phyloP scores from a whole-genome alignment of 2,113 vertebrate genomes.

The Vimba vimba region DNA sequence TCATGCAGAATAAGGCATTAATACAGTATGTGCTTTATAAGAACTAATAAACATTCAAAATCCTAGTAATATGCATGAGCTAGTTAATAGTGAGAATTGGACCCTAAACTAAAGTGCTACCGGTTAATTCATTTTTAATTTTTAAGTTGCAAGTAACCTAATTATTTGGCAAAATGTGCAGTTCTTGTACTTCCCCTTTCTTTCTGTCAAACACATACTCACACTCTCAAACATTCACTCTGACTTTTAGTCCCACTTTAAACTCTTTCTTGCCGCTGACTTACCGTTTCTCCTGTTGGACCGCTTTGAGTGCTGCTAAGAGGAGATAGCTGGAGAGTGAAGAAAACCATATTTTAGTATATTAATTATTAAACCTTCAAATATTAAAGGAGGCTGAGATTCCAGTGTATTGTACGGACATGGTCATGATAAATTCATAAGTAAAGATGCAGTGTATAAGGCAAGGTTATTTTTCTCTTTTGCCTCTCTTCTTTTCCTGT shows the following conservation, averaged over 20 bases:
- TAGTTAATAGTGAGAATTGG: no score
- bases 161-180: not conserved
- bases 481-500: constrained; percentile 41
- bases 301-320: constrained; percentile 42
- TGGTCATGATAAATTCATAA: constrained; percentile 72
- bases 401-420: constrained; percentile 67
- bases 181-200: not conserved
- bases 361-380: constrained; percentile 72
- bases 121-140: not conserved
- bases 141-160: not conserved
- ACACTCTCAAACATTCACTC: constrained; percentile 5
- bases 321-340: constrained; percentile 46
- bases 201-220: not conserved
- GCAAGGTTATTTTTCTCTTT: constrained; percentile 49
- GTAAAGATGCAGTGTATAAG: constrained; percentile 59
- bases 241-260: constrained; percentile 15
- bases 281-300: constrained; percentile 18
- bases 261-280: constrained; percentile 15
- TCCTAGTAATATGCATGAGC: no score
- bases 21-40: no score
- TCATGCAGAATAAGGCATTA: no score
- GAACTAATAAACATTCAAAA: no score
- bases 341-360: constrained; percentile 65
- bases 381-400: constrained; percentile 69
- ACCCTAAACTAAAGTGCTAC: no score